These are phyloP conservation scores for Pteromalus puparum DNA, from an alignment of 1,140 invertebrate species.

Conservation along the genomic window DNA sequence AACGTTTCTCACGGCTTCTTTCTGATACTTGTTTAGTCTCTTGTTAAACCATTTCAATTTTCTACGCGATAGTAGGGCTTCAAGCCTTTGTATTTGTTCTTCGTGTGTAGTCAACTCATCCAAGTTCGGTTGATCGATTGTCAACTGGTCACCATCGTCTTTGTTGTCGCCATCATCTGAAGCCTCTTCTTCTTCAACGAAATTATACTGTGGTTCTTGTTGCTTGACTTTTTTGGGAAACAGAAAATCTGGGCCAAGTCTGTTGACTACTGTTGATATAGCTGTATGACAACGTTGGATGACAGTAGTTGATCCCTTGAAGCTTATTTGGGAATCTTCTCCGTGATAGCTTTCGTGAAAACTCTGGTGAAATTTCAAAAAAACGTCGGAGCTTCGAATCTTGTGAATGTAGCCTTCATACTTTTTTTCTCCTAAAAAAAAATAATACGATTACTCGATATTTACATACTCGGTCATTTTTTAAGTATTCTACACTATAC, in stretches of 20 bases:
- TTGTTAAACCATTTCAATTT: slow-evolving; percentile 83
- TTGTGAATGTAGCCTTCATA: slow-evolving; percentile 90
- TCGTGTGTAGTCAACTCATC: not conserved
- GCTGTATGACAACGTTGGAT: slow-evolving; percentile 82
- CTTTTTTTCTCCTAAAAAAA: slow-evolving; percentile 60
- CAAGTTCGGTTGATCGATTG: not conserved
- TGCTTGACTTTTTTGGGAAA: slow-evolving; percentile 78
- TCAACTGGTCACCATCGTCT: not conserved
- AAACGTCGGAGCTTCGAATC: slow-evolving; percentile 80
- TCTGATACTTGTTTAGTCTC: slow-evolving; percentile 87
- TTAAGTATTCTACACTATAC: slow-evolving; percentile 16
- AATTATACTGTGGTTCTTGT: slow-evolving; percentile 64
- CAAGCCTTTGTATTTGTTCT: slow-evolving; percentile 38
- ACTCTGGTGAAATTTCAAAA: slow-evolving; percentile 83
- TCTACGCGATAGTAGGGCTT: slow-evolving; percentile 57
- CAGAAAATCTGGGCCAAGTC: slow-evolving; percentile 79
- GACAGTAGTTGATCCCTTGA: slow-evolving; percentile 77
- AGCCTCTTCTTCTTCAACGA: slow-evolving; percentile 60
- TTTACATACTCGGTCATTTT: not conserved
- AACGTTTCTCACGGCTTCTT: slow-evolving; percentile 86
- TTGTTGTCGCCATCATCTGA: slow-evolving; percentile 18
- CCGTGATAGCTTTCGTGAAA: slow-evolving; percentile 84
- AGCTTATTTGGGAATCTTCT: slow-evolving; percentile 80
- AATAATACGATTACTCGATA: not conserved
- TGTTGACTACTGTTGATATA: slow-evolving; percentile 75